These are phyloP conservation scores for Arothron firmamentum DNA, from an alignment of 2,113 vertebrate genomes.

Conservation along the genomic window DNA sequence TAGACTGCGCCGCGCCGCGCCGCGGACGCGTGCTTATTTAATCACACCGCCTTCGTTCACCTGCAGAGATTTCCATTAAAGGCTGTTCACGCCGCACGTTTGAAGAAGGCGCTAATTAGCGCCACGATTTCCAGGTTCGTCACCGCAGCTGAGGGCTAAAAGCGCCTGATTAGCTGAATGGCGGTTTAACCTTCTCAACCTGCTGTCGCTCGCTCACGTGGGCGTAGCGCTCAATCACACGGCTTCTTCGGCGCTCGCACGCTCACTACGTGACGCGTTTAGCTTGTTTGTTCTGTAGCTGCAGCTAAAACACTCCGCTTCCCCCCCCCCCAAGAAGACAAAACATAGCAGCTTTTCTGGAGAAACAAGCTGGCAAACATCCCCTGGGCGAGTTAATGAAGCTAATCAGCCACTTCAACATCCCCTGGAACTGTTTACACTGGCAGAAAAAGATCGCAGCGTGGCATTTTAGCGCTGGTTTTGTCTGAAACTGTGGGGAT, in stretches of 20 bases:
- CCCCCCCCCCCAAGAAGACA: too few relatives aligned
- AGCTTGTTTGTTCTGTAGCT: too few relatives aligned
- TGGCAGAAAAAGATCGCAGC: too few relatives aligned
- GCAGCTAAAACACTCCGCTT: too few relatives aligned
- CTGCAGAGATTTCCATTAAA: constrained; percentile 3
- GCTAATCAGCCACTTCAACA: constrained; percentile 23
- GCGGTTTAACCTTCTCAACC: constrained; percentile 56
- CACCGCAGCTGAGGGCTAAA: constrained; percentile 26
- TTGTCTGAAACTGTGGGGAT: too few relatives aligned
- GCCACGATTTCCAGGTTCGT: constrained; percentile 3
- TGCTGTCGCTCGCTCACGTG: constrained; percentile 1
- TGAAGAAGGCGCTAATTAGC: neutral
- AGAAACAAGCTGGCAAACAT: constrained; percentile 23
- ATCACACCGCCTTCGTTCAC: neutral
- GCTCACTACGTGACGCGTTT: too few relatives aligned
- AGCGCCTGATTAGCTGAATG: constrained; percentile 52
- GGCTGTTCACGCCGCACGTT: neutral
- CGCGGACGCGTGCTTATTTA: constrained; percentile 1
- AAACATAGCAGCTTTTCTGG: too few relatives aligned
- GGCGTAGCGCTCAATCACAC: constrained; percentile 25
- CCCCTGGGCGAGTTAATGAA: constrained; percentile 41
- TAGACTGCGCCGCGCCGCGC: neutral
- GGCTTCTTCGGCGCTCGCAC: constrained; percentile 17
- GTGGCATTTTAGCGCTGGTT: too few relatives aligned
- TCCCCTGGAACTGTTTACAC: constrained; percentile 28